Evolutionary conservation across 2,888 invertebrate species (phyloP).

Genomic region (Sisyra terminalis): DNA sequence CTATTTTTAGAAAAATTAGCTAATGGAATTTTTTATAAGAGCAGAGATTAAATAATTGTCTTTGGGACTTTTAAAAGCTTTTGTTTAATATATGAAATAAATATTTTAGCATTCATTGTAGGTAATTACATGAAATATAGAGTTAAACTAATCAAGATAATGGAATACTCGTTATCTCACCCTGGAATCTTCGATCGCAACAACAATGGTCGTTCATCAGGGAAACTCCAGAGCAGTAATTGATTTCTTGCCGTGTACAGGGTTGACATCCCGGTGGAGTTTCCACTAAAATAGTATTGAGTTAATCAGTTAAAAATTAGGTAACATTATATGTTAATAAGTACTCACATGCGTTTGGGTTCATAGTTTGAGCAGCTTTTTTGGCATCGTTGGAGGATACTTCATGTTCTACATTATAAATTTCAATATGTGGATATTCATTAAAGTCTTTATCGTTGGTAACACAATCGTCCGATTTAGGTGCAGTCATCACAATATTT

Average conservation of each 20-base stretch:
- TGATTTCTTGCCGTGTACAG: constrained; percentile 40
- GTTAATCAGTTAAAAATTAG: constrained; percentile 10
- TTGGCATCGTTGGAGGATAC: not conserved
- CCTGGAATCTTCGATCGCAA: constrained; percentile 39
- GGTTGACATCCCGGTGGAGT: constrained; percentile 40
- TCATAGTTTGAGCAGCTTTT: not conserved
- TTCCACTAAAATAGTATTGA: constrained; percentile 19
- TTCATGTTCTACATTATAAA: not conserved
- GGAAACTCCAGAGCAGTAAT: constrained; percentile 42
- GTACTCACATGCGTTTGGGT: not conserved
- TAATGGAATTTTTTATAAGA: no score
- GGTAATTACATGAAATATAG: not conserved
- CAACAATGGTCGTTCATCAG: constrained; percentile 41
- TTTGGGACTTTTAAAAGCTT: not conserved
- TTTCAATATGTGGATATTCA: no score
- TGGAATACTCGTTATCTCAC: constrained; percentile 21
- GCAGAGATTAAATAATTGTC: not conserved
- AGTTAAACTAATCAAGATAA: not conserved
- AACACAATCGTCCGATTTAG: no score
- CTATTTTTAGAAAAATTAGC: no score
- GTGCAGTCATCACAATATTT: no score
- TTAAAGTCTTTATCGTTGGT: no score
- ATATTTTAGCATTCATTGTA: not conserved
- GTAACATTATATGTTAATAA: no score
- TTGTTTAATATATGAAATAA: not conserved